Evolutionary conservation across 2,113 vertebrate species (phyloP), one percentile per base, ranked within the genome.

Genomic region (Cyphomyrus discorhynchus): DNA sequence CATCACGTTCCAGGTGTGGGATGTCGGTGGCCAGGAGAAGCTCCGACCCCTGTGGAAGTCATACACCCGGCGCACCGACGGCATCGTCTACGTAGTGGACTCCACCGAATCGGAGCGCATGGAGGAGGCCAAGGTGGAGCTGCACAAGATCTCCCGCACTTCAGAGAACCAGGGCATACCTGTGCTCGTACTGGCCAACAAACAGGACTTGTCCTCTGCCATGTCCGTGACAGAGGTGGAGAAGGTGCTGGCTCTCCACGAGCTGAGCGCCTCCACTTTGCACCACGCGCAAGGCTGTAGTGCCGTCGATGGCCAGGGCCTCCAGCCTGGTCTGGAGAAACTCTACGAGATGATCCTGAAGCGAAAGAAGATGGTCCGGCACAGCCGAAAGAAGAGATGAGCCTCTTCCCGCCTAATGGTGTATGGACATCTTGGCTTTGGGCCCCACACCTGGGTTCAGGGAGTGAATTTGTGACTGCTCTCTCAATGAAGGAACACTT

Each of bases 1-100:
- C 87, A 95, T 97, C 66, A 96, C 96, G 91, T 97, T 98, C 92
- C 97, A 98, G 90, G 97, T 97, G 91, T 98, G 97, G 97, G 97
- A 98, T 0, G 97, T 98, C 3, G 97, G 97, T 0, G 97, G 97
- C 0, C 97, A 98, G 93, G 97, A 98, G 90, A 98, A 98, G 93
- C 95, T 98, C 50, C 95, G 97, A 0, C 97, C 97, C 0, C 95
- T 98, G 66, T 98, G 97, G 97, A 97, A 97, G 92, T 98, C 97
- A 0, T 98, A 98, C 94, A 97, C 97, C 0, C 95, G 97, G 21
- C 93, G 97, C 47, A 98, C 97, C 0, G 97, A 98, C 0, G 97
- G 97, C 27, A 93, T 98, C 89, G 97, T 98, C 90, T 98, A 98
- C 27, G 97, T 98, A 91, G 97, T 98, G 92, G 97, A 98, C 91